Percentiles rank a stretch among this genome's conserved stretches.
Evolutionary conservation across 2,113 vertebrate species (phyloP).

Genomic region (Etia nguti): DNA sequence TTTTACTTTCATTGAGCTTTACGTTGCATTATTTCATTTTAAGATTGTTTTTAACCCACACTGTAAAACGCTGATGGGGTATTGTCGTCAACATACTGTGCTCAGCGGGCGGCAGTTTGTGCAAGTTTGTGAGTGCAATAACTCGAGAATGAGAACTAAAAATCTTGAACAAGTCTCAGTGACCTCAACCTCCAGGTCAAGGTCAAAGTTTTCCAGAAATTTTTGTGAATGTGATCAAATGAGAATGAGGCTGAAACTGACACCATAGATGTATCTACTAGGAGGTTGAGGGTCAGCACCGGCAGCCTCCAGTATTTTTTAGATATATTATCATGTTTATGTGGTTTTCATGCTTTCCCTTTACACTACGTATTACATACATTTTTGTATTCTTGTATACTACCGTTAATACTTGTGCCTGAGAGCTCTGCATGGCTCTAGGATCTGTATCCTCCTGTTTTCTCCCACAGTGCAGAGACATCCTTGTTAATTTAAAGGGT

Average conservation of each 20-base stretch:
- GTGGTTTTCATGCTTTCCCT: neutral
- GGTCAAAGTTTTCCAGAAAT: neutral
- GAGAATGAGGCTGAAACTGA: neutral
- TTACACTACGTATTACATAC: neutral
- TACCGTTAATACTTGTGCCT: neutral
- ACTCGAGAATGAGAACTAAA: neutral
- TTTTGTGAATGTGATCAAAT: neutral
- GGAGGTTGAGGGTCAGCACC: neutral
- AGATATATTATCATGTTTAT: neutral
- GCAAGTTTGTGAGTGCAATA: neutral
- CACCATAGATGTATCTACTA: neutral
- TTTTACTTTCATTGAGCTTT: neutral
- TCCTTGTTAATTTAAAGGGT: neutral
- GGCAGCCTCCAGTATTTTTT: neutral
- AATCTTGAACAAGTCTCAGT: neutral
- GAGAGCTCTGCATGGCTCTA: neutral
- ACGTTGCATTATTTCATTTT: neutral
- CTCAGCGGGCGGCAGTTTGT: neutral
- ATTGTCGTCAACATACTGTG: neutral
- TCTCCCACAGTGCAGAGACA: too few relatives aligned
- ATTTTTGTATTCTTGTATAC: neutral
- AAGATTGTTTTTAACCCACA: neutral
- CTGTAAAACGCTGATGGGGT: neutral
- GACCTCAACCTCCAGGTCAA: neutral
- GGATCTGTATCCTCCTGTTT: neutral